A percentile compares a stretch with the other conserved stretches of the same genome.
phyloP scores from a whole-genome alignment of 2,113 vertebrate species.

The Myanophis thanlyinensis region DNA sequence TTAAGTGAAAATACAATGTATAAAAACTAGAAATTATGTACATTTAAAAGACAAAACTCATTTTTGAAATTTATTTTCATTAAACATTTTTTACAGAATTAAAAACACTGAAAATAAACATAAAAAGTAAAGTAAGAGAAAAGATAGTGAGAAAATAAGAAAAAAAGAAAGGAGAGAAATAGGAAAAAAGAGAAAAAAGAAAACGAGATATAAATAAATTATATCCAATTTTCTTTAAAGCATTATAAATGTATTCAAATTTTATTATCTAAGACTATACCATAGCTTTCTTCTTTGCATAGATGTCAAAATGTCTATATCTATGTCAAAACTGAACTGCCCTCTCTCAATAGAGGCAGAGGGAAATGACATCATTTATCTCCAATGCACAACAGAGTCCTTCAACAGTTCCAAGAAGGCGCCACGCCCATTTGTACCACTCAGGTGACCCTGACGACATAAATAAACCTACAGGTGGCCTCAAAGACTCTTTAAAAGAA shows the following conservation, averaged over 20 bases:
- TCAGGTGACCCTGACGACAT: no score
- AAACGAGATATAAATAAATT: neutral
- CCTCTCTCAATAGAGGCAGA: no score
- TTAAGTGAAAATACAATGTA: neutral
- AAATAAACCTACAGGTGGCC: no score
- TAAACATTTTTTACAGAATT: neutral
- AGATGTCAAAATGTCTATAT: neutral
- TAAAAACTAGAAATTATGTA: neutral
- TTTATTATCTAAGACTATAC: neutral
- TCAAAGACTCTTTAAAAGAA: no score
- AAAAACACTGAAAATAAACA: neutral
- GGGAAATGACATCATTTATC: no score
- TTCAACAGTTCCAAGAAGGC: no score
- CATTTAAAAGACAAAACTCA: neutral
- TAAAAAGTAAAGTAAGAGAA: neutral
- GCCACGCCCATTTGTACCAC: no score
- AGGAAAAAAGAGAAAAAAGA: neutral
- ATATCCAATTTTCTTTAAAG: neutral
- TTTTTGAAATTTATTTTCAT: neutral
- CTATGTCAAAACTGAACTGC: no score
- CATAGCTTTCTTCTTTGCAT: neutral
- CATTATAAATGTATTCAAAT: neutral
- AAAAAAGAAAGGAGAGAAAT: neutral
- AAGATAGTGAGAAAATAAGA: neutral
- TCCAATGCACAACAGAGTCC: no score